Percentiles rank a stretch among this genome's conserved stretches.
Conservation (phyloP, 2,797 vertebrate genomes). For the Tapirus indicus region DNA sequence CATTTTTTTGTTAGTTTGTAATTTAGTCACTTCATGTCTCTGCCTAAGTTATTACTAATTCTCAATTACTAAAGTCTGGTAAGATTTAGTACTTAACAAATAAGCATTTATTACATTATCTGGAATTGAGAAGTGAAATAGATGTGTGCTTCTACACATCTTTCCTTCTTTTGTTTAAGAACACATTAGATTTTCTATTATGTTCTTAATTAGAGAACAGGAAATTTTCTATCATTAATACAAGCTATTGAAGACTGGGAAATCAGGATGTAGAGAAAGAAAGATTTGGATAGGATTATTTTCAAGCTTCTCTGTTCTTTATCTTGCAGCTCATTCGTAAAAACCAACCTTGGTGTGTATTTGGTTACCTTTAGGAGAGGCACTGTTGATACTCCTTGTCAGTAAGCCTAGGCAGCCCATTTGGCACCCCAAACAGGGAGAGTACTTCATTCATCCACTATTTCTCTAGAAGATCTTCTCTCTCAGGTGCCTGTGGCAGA, state of each 20-base stretch:
- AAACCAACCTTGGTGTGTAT: neutral
- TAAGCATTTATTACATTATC: neutral
- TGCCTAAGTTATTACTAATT: neutral
- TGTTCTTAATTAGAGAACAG: neutral
- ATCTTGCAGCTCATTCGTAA: neutral
- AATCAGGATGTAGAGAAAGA: neutral
- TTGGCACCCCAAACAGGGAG: neutral
- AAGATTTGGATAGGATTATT: neutral
- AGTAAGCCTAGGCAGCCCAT: neutral
- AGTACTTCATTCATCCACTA: neutral
- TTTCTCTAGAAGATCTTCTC: neutral
- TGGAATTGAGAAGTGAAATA: neutral
- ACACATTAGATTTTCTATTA: neutral
- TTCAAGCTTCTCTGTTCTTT: neutral
- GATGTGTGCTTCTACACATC: neutral
- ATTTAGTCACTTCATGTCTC: neutral
- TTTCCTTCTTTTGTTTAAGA: constrained; percentile 29
- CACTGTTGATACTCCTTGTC: neutral
- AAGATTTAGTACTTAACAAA: constrained; percentile 11
- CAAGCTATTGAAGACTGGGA: neutral
- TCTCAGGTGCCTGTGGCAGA: neutral
- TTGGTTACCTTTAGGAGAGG: neutral
- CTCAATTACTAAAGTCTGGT: neutral
- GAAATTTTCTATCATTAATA: neutral
- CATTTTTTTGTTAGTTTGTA: neutral